Base-by-base conservation (phyloP, 2,797 vertebrate genomes). In the Enteromius thamalakanensis region DNA sequence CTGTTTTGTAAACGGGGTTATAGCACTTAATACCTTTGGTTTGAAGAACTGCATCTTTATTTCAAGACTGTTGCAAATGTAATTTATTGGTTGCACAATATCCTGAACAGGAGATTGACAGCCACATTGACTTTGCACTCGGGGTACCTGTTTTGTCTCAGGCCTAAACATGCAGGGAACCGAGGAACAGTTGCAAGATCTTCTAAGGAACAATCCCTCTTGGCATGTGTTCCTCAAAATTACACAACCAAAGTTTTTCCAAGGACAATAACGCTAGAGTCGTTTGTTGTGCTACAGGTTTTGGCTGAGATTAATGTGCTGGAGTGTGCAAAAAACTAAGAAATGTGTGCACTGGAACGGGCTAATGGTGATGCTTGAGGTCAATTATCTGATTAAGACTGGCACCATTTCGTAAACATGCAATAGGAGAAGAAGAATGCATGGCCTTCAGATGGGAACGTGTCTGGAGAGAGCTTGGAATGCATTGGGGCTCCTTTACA, bases 371-470 rank as follows among this genome's bases (percentile, higher is more conserved):
- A 60, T 32, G 83, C 62, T 88, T 51, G 76, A 78, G 34, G 81
- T 83, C 17, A 68, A 76, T 76, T 65, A 85, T 86, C 83, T 83
- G 45, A 86, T 85, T 84, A 72, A 76, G 65, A 85, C 81, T 82
- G 81, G 62, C 47, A 76, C 53, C 49, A 21, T 78, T 86, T 85
- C 17, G 83, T 84, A 86, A 85, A 85, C 76, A 82, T 26, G 76
- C 34, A 70, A 49, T 29, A 69, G 65, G 58, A 84, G 72, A 62
- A 3, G 40, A 71, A 79, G 32, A 81, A 81, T 78, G 80, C 42
- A 19, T 45, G 53, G 64, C n/a, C 42, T 70, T 85, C 81, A 70
- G 67, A 80, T 40, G 60, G 74, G 58, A 85, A 83, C 37, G 71
- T 29, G 47, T 80, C 64, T 84, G 81, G 64, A 29, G 32, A 72